Base-by-base conservation (phyloP, 2,888 invertebrate genomes). In the Monochamus alternatus region DNA sequence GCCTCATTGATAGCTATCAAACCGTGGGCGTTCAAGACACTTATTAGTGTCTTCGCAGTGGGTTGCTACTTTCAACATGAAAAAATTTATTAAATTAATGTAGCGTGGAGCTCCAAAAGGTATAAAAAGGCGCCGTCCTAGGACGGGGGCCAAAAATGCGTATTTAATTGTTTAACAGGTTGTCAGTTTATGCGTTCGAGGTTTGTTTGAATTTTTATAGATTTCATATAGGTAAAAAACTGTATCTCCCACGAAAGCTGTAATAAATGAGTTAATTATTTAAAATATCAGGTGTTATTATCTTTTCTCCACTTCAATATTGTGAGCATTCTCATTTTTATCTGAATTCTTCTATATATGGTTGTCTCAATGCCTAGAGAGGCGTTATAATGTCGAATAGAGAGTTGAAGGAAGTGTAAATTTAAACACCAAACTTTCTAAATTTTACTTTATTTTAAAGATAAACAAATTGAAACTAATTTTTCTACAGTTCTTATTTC, bases 11-110 rank as follows among this genome's bases (percentile, higher is more conserved):
- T 63, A 38, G 63, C 63, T 14, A 63, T 44, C 44, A 14, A 3
- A 7, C 44, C 2, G 63, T 63, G 63, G 63, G 63, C 63, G 63
- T 43, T 43, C 44, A 5, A 7, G 44, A 44, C 10, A 44, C 44
- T 44, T 44, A 44, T 4, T 44, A n/a, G 14, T 5, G 44, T 44
- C 63, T 8, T 63, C 44, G 44, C 63, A 63, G 63, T 63, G 44
- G 43, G 63, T 44, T 44, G n/a, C 63, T 5, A 44, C 63, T 63
- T 63, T 55, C 55, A 14, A 55, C 14, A 14, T 55, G 22, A 55
- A 10, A 44, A 44, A 44, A 44, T 63, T 12, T 44, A 44, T 63
- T n/a, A 63, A 44, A 63, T 63, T 63, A 63, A 63, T 63, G 22
- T n/a, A 14, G 2, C 60, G n/a, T 5, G 38, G 10, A 7, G 4